Base-by-base conservation (phyloP, 2,888 invertebrate species). In the Leucoma salicis region DNA sequence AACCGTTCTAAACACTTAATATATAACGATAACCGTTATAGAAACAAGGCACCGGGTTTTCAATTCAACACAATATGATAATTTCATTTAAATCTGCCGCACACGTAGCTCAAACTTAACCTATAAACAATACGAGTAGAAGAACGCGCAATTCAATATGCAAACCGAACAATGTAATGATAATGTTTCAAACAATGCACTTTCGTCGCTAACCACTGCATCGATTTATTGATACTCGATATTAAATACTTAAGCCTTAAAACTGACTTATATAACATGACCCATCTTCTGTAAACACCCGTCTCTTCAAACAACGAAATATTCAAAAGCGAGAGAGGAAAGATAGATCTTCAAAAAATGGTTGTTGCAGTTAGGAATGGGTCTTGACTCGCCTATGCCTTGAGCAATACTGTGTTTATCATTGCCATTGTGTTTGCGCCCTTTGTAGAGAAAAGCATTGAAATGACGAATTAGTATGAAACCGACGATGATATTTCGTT, bases 141-240 rank as follows among this genome's bases (percentile, higher is more conserved):
- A 34, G 61, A 76, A 84, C 82, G 79, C 82, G 83, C 84, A 84
- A 84, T 86, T 86, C 84, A 88, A 88, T 86, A 86, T 85, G 82
- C 86, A 77, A 78, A 77, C 74, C 67, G 81, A 86, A 86, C 87
- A 88, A 88, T 87, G 78, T 85, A 83, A 82, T 80, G 80, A 82
- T 84, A 78, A 80, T 82, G 66, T 70, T 71, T 74, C 72, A 84
- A 74, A 83, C 87, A 87, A 85, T 85, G 79, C 77, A 67, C 81
- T 83, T 85, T 85, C 87, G 86, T 87, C 86, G 87, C 70, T 84
- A 82, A 85, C 83, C 82, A 87, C 85, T 71, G 76, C 81, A 73
- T 74, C 82, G 75, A 88, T 87, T 86, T 87, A 85, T 87, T 78
- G 82, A 81, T 80, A 76, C 70, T 73, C 73, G 71, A 68, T 70